Evolutionary conservation across 1,140 invertebrate genomes (phyloP).

Genomic region (Plectrocnemia conspersa): DNA sequence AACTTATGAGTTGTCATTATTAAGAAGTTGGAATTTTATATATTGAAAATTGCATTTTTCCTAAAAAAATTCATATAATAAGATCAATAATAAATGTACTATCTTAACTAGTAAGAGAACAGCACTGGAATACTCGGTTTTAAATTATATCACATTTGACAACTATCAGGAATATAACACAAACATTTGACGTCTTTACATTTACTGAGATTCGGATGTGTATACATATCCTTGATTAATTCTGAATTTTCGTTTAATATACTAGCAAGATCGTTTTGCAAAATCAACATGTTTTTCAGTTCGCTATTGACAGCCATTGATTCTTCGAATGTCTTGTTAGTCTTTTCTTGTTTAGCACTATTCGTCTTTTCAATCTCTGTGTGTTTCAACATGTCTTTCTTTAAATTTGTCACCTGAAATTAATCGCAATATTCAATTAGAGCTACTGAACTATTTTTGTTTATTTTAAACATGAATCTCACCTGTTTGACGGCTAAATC

Average conservation of each 20-base stretch:
- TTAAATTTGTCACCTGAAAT: slow-evolving; percentile 30
- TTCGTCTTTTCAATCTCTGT: slow-evolving; percentile 21
- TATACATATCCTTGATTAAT: slow-evolving; percentile 14
- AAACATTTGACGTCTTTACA: no score
- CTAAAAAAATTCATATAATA: no score
- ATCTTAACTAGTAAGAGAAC: no score
- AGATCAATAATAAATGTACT: no score
- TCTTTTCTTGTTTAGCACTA: slow-evolving; percentile 23
- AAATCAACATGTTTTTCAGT: slow-evolving; percentile 21
- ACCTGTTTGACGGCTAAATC: slow-evolving; percentile 29
- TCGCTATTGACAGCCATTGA: slow-evolving; percentile 18
- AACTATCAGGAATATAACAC: no score
- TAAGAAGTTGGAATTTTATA: no score
- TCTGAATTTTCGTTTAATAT: slow-evolving; percentile 25
- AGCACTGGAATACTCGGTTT: no score
- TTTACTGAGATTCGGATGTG: slow-evolving; percentile 15
- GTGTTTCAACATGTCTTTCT: slow-evolving; percentile 14
- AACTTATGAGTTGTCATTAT: no score
- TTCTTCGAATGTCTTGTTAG: slow-evolving; percentile 20
- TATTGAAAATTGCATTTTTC: no score
- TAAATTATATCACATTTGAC: no score
- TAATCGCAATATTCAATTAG: slow-evolving; percentile 1
- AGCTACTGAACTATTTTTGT: neutral
- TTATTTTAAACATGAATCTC: slow-evolving; percentile 5
- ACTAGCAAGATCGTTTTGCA: slow-evolving; percentile 24